These are phyloP conservation scores for Hypolimnas misippus DNA, from an alignment of 2,888 invertebrate genomes.

Conservation along the genomic window DNA sequence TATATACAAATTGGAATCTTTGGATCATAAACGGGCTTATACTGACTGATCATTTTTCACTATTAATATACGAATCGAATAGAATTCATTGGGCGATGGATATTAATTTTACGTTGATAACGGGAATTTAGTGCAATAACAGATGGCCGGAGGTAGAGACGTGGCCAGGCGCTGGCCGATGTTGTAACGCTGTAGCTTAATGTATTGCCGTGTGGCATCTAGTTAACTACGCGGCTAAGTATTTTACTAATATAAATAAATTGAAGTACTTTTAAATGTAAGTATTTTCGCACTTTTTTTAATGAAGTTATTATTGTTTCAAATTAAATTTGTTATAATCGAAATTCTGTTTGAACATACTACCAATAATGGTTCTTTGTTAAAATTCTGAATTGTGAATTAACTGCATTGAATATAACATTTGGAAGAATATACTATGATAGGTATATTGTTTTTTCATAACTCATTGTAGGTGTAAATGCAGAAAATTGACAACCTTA, in stretches of 20 bases:
- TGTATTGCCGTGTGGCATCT: constrained; percentile 14
- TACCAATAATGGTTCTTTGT: too few relatives aligned
- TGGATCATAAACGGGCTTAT: constrained; percentile 59
- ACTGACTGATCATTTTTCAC: constrained; percentile 66
- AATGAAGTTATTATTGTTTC: too few relatives aligned
- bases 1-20: constrained; percentile 63
- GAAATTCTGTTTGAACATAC: too few relatives aligned
- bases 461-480: not conserved
- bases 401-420: not conserved
- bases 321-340: too few relatives aligned
- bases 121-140: constrained; percentile 60
- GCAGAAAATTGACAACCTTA: not conserved
- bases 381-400: too few relatives aligned
- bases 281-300: not conserved
- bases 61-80: constrained; percentile 64
- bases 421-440: not conserved
- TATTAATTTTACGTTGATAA: constrained; percentile 68
- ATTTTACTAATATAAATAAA: not conserved
- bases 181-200: constrained; percentile 40
- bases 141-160: constrained; percentile 44
- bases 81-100: constrained; percentile 54
- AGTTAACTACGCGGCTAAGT: not conserved
- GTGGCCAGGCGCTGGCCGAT: constrained; percentile 40
- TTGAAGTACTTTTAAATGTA: too few relatives aligned
- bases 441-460: not conserved